Percentiles rank a stretch among this genome's conserved stretches.
phyloP scores from a whole-genome alignment of 2,113 vertebrate species.

The Naja naja region DNA sequence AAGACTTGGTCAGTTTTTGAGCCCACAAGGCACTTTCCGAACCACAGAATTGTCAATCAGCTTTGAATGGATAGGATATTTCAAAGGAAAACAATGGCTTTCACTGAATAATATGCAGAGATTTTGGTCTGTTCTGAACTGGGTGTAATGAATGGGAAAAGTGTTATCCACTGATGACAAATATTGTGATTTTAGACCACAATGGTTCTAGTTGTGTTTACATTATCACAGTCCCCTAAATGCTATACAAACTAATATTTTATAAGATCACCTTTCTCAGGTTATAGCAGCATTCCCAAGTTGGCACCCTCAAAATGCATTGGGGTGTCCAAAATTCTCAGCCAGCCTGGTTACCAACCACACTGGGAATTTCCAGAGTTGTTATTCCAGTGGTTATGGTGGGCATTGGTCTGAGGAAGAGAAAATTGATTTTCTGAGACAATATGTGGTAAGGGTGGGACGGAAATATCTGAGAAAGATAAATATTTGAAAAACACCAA shows the following conservation, averaged over 20 bases:
- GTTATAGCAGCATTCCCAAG: not conserved
- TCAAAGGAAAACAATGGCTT: not conserved
- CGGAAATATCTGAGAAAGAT: conserved; percentile 39
- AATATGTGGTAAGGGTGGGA: not conserved
- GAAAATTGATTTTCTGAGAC: conserved; percentile 22
- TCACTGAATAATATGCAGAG: not conserved
- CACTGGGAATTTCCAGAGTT: not conserved
- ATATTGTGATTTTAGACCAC: not conserved
- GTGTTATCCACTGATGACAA: not conserved
- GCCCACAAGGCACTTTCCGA: not conserved
- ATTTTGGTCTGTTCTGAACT: not conserved
- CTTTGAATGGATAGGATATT: not conserved
- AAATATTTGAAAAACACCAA: conserved; percentile 61
- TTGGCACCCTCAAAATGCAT: not conserved
- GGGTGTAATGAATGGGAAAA: not conserved
- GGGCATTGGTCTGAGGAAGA: not conserved
- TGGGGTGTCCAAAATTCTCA: not conserved
- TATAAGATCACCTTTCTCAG: not conserved
- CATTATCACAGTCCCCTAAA: not conserved
- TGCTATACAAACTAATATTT: not conserved
- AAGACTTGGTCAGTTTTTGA: not conserved
- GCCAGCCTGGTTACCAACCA: not conserved
- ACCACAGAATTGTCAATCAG: not conserved
- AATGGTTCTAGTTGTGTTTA: not conserved
- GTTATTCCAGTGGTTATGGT: not conserved